phyloP scores from a whole-genome alignment of 2,888 invertebrate species.

The Strigamia crassipes region DNA sequence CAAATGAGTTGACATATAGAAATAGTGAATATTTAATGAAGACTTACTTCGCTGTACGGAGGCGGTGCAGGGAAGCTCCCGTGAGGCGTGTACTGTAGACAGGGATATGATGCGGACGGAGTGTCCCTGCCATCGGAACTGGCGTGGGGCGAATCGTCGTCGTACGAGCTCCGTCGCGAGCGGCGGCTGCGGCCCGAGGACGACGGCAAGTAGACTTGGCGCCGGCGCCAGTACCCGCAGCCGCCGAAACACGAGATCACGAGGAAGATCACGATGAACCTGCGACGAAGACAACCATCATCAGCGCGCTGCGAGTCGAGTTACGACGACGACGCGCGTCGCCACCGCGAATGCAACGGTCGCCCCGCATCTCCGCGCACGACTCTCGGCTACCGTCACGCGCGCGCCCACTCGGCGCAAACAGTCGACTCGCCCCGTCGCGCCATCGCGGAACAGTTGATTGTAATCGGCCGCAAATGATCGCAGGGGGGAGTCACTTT shows the following conservation, averaged over 20 bases:
- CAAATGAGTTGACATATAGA: background rate
- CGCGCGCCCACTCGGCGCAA: background rate
- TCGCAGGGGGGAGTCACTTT: conserved; percentile 19
- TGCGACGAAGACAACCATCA: conserved; percentile 23
- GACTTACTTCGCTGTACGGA: conserved; percentile 49
- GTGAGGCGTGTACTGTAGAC: conserved; percentile 44
- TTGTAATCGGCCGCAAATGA: conserved; percentile 30
- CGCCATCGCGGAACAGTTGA: conserved; percentile 10
- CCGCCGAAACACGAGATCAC: conserved; percentile 50
- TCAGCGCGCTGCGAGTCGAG: background rate
- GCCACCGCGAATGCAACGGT: conserved; percentile 20
- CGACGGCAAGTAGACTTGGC: conserved; percentile 44
- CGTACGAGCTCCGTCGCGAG: conserved; percentile 46
- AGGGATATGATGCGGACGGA: conserved; percentile 44
- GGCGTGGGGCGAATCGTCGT: conserved; percentile 35
- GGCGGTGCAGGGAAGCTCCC: conserved; percentile 48
- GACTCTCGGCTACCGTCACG: background rate
- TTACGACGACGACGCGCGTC: conserved; percentile 24
- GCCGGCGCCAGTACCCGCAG: conserved; percentile 50
- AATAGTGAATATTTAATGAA: too few species aligned
- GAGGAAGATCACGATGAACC: conserved; percentile 50
- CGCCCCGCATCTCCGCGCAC: conserved; percentile 6
- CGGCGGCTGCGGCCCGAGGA: conserved; percentile 41
- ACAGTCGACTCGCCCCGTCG: conserved; percentile 10
- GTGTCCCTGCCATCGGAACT: conserved; percentile 43